These are phyloP conservation scores for Oxyteleia sp. DNA, from an alignment of 2,888 invertebrate species.

Conservation along the genomic window DNA sequence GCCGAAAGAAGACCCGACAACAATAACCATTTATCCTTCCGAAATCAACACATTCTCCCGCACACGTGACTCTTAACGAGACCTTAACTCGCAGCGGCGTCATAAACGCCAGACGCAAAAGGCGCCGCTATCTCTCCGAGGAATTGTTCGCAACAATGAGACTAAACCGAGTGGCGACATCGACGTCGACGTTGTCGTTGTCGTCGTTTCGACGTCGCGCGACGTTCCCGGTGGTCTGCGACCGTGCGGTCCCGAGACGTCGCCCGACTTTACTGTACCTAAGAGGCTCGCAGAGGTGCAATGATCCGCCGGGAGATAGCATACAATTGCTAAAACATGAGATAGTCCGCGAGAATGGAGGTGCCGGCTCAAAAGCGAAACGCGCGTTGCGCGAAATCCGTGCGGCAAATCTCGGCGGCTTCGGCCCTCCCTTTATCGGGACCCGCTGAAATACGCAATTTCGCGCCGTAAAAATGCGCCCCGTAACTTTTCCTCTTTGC, in stretches of 20 bases:
- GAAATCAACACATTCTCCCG: constrained; percentile 65
- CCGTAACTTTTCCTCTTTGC: constrained; percentile 61
- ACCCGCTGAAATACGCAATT: constrained; percentile 55
- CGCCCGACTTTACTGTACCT: constrained; percentile 83
- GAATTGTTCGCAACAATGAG: constrained; percentile 85
- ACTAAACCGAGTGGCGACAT: constrained; percentile 78
- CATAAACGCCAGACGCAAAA: constrained; percentile 85
- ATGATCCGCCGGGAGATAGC: constrained; percentile 82
- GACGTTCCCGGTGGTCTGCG: constrained; percentile 54
- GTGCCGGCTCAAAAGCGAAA: constrained; percentile 52
- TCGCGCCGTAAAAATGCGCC: constrained; percentile 46
- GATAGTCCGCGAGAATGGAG: constrained; percentile 68
- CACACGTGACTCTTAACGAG: constrained; percentile 80
- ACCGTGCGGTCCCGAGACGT: constrained; percentile 62
- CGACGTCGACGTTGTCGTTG: too few relatives aligned
- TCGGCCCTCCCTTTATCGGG: constrained; percentile 27
- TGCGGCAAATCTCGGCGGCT: constrained; percentile 46
- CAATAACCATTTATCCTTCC: constrained; percentile 56
- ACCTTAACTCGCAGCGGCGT: constrained; percentile 84
- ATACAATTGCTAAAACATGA: constrained; percentile 82
- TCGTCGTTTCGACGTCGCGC: constrained; percentile 66
- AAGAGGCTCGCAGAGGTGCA: constrained; percentile 85
- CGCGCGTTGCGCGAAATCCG: constrained; percentile 54
- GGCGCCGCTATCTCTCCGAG: constrained; percentile 78
- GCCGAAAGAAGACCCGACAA: constrained; percentile 5